Conservation (phyloP, 2,113 vertebrate genomes). For the Clarias batrachus region DNA sequence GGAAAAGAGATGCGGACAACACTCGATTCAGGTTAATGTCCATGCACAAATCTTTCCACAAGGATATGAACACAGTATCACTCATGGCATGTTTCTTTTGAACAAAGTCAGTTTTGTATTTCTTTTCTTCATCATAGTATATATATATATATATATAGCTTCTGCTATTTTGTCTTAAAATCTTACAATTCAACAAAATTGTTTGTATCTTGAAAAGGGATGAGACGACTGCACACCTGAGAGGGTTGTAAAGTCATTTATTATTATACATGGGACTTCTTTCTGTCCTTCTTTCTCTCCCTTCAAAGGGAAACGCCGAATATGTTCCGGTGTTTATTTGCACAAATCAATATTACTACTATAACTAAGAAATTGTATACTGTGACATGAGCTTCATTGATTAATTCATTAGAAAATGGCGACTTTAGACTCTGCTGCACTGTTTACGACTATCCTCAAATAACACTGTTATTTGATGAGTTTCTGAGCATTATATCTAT, state of each 20-base stretch:
- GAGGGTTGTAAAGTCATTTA: not conserved
- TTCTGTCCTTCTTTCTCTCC: slow-evolving; percentile 68
- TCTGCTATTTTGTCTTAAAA: slow-evolving; percentile 80
- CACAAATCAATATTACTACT: slow-evolving; percentile 83
- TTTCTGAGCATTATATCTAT: slow-evolving; percentile 74
- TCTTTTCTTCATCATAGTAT: slow-evolving; percentile 95
- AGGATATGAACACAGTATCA: slow-evolving; percentile 28
- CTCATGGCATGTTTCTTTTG: slow-evolving; percentile 86
- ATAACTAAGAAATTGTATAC: slow-evolving; percentile 83
- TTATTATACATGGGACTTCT: slow-evolving; percentile 35
- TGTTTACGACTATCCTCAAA: slow-evolving; percentile 83
- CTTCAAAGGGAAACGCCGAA: slow-evolving; percentile 77
- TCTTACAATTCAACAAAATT: slow-evolving; percentile 81
- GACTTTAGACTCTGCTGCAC: slow-evolving; percentile 80
- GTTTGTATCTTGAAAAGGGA: slow-evolving; percentile 73
- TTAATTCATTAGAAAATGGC: slow-evolving; percentile 79
- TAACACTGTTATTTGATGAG: slow-evolving; percentile 79
- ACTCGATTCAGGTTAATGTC: not conserved
- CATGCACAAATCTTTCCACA: not conserved
- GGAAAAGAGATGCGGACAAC: not conserved
- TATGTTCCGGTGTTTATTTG: slow-evolving; percentile 80
- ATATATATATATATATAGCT: slow-evolving; percentile 89
- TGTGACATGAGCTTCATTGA: slow-evolving; percentile 83
- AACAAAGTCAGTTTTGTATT: slow-evolving; percentile 93
- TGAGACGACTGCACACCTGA: slow-evolving; percentile 52